These are phyloP conservation scores for Rhodophaea formosa DNA, from an alignment of 2,888 invertebrate genomes.

Conservation along the genomic window DNA sequence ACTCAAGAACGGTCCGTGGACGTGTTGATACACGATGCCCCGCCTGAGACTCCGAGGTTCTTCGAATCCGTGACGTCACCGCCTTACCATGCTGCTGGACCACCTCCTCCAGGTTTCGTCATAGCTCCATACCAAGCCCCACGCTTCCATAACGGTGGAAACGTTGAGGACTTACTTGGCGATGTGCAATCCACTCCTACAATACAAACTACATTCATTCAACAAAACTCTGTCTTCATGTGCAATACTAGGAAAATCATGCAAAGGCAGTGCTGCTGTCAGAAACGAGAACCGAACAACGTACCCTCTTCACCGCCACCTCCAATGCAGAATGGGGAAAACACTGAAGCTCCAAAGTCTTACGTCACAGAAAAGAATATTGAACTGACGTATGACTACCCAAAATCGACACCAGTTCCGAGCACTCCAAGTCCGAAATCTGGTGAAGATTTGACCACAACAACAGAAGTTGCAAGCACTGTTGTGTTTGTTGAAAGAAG, in stretches of 20 bases:
- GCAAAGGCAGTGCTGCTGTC: slow-evolving; percentile 69
- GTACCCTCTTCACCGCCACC: slow-evolving; percentile 24
- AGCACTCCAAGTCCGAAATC: slow-evolving; percentile 57
- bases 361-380: slow-evolving; percentile 78
- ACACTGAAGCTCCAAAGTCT: slow-evolving; percentile 53
- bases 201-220: slow-evolving; percentile 70
- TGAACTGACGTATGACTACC: slow-evolving; percentile 75
- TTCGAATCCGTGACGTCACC: slow-evolving; percentile 70
- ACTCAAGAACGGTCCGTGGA: slow-evolving; percentile 66
- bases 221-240: slow-evolving; percentile 76
- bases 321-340: slow-evolving; percentile 36
- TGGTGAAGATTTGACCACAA: slow-evolving; percentile 66
- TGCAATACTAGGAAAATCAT: slow-evolving; percentile 70
- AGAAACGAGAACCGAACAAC: slow-evolving; percentile 46
- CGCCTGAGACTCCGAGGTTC: slow-evolving; percentile 62
- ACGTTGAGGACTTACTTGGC: slow-evolving; percentile 85
- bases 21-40: slow-evolving; percentile 72
- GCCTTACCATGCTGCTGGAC: slow-evolving; percentile 57
- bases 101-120: slow-evolving; percentile 70
- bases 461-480: slow-evolving; percentile 77
- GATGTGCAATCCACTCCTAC: slow-evolving; percentile 82
- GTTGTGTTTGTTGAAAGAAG: slow-evolving; percentile 75
- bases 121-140: slow-evolving; percentile 64
- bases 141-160: slow-evolving; percentile 81
- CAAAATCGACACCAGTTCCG: slow-evolving; percentile 63